phyloP scores from a whole-genome alignment of 2,888 invertebrate species.

The Melangyna quadrimaculata region DNA sequence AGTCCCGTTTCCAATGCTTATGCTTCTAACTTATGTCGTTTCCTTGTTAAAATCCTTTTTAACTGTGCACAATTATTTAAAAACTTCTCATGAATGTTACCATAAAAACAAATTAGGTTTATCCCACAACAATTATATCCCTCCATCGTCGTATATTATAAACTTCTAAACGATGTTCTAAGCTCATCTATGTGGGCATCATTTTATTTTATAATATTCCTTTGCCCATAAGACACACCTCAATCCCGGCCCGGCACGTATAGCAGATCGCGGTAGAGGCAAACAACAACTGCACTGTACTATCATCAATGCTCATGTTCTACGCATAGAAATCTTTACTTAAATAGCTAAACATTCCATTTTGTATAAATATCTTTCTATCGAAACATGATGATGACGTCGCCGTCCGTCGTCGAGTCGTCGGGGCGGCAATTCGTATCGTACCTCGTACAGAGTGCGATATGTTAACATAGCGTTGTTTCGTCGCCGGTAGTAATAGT shows the following conservation, averaged over 20 bases:
- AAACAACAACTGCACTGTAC: not conserved
- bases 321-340: constrained; percentile 36
- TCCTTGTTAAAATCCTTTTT: too few species aligned
- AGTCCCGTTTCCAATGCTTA: too few species aligned
- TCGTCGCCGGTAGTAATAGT: too few species aligned
- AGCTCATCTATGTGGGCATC: not conserved
- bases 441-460: constrained; percentile 26
- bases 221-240: not conserved
- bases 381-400: not conserved
- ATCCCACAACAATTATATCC: constrained; percentile 13
- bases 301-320: constrained; percentile 32
- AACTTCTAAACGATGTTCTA: not conserved
- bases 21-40: too few species aligned
- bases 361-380: constrained; percentile 12
- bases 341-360: constrained; percentile 31
- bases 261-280: not conserved
- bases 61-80: too few species aligned
- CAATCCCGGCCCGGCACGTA: too few species aligned
- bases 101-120: not conserved
- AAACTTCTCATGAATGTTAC: not conserved
- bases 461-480: constrained; percentile 34
- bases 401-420: not conserved
- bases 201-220: not conserved
- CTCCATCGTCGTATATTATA: constrained; percentile 16
- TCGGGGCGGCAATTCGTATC: not conserved